These are phyloP conservation scores for Cardinalis cardinalis DNA, from an alignment of 2,113 vertebrate genomes.

Conservation along the genomic window DNA sequence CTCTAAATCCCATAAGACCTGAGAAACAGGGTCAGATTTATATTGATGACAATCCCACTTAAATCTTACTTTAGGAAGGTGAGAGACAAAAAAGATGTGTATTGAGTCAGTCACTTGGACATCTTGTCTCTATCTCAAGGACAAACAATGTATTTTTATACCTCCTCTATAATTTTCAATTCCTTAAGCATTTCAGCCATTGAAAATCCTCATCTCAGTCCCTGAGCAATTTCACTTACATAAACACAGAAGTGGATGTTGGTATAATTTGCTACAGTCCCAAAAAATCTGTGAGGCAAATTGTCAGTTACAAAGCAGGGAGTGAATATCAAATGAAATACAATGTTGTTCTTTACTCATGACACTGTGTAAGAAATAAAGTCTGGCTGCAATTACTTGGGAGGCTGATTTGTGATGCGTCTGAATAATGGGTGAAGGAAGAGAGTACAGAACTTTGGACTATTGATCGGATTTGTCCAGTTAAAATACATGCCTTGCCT, in stretches of 20 bases:
- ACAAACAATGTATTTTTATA: slow-evolving; percentile 7
- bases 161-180: neutral
- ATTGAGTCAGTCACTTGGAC: neutral
- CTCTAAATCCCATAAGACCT: neutral
- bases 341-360: neutral
- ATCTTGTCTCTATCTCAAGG: slow-evolving; percentile 5
- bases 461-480: neutral
- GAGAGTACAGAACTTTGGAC: neutral
- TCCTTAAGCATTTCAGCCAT: neutral
- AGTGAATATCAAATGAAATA: neutral
- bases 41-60: neutral
- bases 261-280: neutral
- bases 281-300: slow-evolving; percentile 8
- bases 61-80: slow-evolving; percentile 10
- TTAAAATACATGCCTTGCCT: neutral
- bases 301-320: slow-evolving; percentile 14
- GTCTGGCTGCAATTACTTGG: neutral
- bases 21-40: neutral
- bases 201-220: neutral
- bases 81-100: neutral
- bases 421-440: neutral
- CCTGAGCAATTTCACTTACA: neutral
- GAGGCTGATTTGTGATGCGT: neutral
- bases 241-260: slow-evolving; percentile 9
- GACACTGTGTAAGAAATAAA: neutral